A percentile compares a stretch with the other conserved stretches of the same genome.
Evolutionary conservation across 2,113 vertebrate genomes (phyloP).

Genomic region (Loxodonta africana): DNA sequence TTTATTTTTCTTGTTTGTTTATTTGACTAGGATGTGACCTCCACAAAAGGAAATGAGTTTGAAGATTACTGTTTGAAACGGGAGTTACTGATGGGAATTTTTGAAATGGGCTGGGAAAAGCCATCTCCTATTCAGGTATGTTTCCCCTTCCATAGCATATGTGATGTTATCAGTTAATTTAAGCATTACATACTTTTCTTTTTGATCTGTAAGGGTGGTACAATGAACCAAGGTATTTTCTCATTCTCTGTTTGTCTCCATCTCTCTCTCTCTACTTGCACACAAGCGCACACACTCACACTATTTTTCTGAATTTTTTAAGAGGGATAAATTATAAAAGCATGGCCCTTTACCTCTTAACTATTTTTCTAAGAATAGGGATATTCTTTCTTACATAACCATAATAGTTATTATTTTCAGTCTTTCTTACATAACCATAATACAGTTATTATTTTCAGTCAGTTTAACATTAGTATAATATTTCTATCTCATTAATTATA

Average conservation of each 20-base stretch:
- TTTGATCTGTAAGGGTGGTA: neutral
- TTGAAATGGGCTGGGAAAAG: conserved; percentile 99
- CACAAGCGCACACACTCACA: neutral
- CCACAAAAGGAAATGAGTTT: conserved; percentile 99
- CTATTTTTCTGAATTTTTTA: neutral
- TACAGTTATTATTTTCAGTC: neutral
- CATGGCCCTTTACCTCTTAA: neutral
- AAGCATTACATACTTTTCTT: neutral
- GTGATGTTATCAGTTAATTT: neutral
- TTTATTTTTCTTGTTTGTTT: conserved; percentile 47
- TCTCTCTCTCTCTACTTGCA: neutral
- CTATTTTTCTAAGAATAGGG: conserved; percentile 30
- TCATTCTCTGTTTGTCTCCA: neutral
- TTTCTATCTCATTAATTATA: neutral
- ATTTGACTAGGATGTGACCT: conserved; percentile 96
- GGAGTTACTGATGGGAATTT: conserved; percentile 99
- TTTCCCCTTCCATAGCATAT: conserved; percentile 16
- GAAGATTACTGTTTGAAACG: conserved; percentile 99
- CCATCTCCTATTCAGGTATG: conserved; percentile 99
- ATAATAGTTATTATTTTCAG: too few species aligned
- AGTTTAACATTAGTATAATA: neutral
- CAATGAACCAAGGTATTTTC: neutral
- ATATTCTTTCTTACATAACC: neutral
- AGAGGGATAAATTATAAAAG: conserved; percentile 43
- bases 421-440: neutral